Evolutionary conservation across 2,888 invertebrate genomes (phyloP).

Genomic region (Aporophyla nigra): DNA sequence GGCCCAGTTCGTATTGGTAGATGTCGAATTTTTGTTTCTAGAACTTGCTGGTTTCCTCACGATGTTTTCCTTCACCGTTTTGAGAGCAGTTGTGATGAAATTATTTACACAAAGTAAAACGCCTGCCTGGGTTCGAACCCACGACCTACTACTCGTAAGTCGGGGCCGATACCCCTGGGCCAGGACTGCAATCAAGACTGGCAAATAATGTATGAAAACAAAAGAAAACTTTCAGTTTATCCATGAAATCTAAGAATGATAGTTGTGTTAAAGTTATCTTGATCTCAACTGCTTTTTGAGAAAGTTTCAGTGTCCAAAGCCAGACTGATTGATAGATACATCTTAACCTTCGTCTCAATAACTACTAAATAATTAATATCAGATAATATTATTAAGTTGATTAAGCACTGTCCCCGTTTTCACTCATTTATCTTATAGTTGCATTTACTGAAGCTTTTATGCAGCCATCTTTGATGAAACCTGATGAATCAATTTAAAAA

Average conservation of each 20-base stretch:
- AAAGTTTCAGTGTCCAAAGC: conserved; percentile 4
- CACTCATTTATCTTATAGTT: conserved; percentile 36
- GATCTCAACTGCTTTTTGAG: background rate
- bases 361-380: conserved; percentile 2
- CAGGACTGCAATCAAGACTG: too few relatives aligned
- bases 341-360: conserved; percentile 5
- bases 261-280: background rate
- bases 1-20: too few relatives aligned
- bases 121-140: too few relatives aligned
- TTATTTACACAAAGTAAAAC: too few relatives aligned
- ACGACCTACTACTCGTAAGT: too few relatives aligned
- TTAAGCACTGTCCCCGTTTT: conserved; percentile 25
- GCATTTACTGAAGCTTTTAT: conserved; percentile 21
- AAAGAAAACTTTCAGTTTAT: too few relatives aligned
- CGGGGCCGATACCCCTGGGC: too few relatives aligned
- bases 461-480: conserved; percentile 16
- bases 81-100: too few relatives aligned
- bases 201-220: background rate
- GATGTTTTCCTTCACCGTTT: too few relatives aligned
- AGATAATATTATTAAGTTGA: conserved; percentile 14
- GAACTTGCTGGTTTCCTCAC: too few relatives aligned
- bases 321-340: conserved; percentile 26
- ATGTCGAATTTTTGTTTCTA: too few relatives aligned
- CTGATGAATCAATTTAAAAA: conserved; percentile 33
- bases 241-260: background rate